Percentiles rank a stretch among this genome's conserved stretches.
Evolutionary conservation across 2,797 vertebrate species (phyloP).

Genomic region (Sebastes iracundus): DNA sequence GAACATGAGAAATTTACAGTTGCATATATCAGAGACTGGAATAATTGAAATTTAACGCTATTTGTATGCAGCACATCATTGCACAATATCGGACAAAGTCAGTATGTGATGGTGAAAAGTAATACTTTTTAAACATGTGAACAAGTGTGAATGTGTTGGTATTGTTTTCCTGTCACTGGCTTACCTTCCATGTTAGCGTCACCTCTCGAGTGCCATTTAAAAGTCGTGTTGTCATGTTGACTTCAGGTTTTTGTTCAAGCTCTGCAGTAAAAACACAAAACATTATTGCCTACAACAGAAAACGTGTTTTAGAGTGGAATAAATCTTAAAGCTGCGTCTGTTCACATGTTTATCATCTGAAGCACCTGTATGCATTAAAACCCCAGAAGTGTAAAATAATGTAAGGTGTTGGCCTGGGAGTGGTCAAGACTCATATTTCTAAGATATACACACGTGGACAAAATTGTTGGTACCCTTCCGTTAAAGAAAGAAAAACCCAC

Average conservation of each 20-base stretch:
- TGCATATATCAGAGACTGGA: neutral
- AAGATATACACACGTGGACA: too few relatives aligned
- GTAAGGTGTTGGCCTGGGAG: fast-evolving
- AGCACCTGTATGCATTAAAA: neutral
- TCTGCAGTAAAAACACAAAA: conserved; percentile 51
- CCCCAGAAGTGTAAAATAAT: neutral
- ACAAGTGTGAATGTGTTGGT: neutral
- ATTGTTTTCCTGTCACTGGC: neutral
- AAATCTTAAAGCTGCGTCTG: neutral
- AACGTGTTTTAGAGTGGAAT: neutral
- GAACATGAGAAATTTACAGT: neutral
- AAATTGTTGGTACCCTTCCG: too few relatives aligned
- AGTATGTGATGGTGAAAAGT: neutral
- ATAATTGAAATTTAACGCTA: too few relatives aligned
- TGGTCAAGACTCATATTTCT: too few relatives aligned
- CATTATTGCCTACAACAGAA: neutral
- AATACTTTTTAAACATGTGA: neutral
- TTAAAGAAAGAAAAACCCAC: too few relatives aligned
- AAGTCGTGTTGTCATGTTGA: neutral
- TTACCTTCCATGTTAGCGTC: conserved; percentile 71
- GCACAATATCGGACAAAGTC: neutral
- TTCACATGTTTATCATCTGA: neutral
- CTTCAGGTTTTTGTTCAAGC: conserved; percentile 50
- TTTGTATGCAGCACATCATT: neutral
- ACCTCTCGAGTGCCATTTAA: conserved; percentile 51